Conservation (phyloP, 2,797 vertebrate species). For the Artibeus lituratus region DNA sequence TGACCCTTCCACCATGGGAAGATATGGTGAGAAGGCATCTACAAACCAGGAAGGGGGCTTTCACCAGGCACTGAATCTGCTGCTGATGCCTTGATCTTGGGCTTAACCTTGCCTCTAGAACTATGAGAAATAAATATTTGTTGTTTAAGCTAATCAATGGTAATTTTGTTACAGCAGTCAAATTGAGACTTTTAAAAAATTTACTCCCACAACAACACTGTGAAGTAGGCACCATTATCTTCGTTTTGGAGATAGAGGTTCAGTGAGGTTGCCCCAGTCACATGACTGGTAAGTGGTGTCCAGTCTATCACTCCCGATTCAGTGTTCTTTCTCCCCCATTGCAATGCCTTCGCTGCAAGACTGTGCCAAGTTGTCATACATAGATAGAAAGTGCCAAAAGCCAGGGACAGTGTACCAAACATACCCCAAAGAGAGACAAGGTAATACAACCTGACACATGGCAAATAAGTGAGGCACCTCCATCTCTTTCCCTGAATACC, state of each 20-base stretch:
- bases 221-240: neutral
- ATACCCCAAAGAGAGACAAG: neutral
- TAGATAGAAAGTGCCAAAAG: neutral
- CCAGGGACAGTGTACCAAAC: neutral
- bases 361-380: neutral
- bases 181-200: neutral
- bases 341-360: neutral
- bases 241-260: neutral
- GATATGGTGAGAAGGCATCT: neutral
- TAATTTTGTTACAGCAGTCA: neutral
- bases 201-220: neutral
- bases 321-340: neutral
- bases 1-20: neutral
- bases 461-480: neutral
- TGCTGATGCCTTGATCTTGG: neutral
- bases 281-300: neutral
- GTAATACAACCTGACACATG: neutral
- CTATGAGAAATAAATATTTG: neutral
- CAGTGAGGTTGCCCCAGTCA: neutral
- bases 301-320: neutral
- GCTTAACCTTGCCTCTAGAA: neutral
- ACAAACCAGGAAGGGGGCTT: neutral
- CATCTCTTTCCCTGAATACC: neutral
- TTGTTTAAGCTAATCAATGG: neutral
- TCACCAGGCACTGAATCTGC: neutral